A percentile compares a stretch with the other conserved stretches of the same genome.
Evolutionary conservation across 2,113 vertebrate species (phyloP).

Genomic region (Tetrax tetrax): DNA sequence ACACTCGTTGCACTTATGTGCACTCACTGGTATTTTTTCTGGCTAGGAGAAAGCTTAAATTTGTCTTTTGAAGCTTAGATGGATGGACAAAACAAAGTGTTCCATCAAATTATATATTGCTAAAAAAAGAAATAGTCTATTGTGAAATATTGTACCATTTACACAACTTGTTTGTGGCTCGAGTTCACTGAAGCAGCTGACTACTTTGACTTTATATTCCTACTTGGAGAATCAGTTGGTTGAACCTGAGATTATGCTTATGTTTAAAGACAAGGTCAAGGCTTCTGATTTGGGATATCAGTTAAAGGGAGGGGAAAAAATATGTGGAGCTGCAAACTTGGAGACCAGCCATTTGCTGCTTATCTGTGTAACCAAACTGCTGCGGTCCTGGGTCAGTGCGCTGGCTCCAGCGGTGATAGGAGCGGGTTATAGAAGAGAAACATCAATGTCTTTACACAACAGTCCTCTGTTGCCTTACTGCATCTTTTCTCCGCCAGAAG

Average conservation of each 20-base stretch:
- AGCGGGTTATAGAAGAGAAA: not conserved
- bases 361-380: not conserved
- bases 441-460: not conserved
- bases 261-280: not conserved
- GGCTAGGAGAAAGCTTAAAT: not conserved
- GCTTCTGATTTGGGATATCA: not conserved
- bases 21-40: not conserved
- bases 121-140: not conserved
- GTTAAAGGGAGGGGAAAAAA: not conserved
- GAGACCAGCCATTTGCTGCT: not conserved
- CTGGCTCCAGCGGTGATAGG: accelerated
- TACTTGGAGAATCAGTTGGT: not conserved
- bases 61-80: not conserved
- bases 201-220: not conserved
- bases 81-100: not conserved
- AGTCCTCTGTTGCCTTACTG: not conserved
- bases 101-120: not conserved
- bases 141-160: not conserved
- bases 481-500: not conserved
- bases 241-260: not conserved
- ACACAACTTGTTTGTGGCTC: not conserved
- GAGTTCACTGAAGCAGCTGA: not conserved
- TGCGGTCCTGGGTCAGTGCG: accelerated
- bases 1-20: not conserved
- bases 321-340: not conserved